Conservation (phyloP, 2,113 vertebrate species). For the Platysternon megacephalum region DNA sequence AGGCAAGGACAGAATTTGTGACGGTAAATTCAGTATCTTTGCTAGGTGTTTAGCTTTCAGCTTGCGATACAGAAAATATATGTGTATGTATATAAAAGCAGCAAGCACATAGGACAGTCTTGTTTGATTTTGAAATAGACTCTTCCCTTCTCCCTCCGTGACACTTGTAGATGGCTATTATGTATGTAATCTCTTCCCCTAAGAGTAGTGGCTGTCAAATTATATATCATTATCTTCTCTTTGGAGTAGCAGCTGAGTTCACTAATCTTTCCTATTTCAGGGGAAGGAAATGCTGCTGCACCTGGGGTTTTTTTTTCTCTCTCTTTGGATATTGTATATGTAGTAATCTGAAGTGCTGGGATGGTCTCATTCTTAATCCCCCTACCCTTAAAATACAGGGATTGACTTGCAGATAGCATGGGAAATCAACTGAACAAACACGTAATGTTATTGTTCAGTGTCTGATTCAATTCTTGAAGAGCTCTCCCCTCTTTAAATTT, state of each 20-base stretch:
- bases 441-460: not conserved
- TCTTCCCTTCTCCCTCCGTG: not conserved
- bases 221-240: not conserved
- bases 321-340: fast-evolving
- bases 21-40: not conserved
- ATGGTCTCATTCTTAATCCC: not conserved
- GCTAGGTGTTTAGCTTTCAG: not conserved
- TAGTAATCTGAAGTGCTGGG: fast-evolving
- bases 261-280: not conserved
- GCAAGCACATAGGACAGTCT: not conserved
- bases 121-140: not conserved
- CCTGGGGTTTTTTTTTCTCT: not conserved
- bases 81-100: not conserved
- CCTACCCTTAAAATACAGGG: fast-evolving
- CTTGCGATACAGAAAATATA: not conserved
- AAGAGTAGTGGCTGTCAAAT: conserved; percentile 1
- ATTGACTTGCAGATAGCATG: not conserved
- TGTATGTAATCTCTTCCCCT: not conserved
- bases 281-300: not conserved
- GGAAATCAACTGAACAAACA: fast-evolving
- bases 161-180: not conserved
- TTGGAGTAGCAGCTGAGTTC: not conserved
- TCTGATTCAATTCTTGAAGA: not conserved
- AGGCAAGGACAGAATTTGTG: not conserved
- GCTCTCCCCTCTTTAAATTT: not conserved